phyloP scores from a whole-genome alignment of 1,140 invertebrate genomes.

The Neodiprion pinetum region DNA sequence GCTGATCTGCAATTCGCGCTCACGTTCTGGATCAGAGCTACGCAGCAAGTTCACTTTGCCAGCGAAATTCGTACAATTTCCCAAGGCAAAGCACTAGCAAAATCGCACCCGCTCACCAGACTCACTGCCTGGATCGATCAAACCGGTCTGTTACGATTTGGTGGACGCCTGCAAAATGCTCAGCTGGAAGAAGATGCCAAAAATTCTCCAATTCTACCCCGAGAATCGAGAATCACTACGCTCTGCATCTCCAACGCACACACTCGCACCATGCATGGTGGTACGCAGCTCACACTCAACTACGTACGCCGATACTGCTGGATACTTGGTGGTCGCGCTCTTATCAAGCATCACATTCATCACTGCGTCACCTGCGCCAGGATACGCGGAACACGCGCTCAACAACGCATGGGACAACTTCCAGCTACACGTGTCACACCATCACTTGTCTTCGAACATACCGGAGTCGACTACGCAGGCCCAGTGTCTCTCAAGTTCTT shows the following conservation, averaged over 20 bases:
- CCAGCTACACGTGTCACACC: constrained; percentile 36
- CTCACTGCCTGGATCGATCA: constrained; percentile 29
- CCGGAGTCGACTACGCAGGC: constrained; percentile 43
- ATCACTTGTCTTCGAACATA: neutral
- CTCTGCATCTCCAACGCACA: constrained; percentile 34
- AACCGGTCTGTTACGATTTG: constrained; percentile 36
- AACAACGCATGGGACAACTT: constrained; percentile 41
- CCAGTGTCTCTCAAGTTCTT: constrained; percentile 32
- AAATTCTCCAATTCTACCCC: constrained; percentile 36
- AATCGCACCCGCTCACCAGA: neutral
- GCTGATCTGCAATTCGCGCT: neutral
- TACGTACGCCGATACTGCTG: constrained; percentile 35
- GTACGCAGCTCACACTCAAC: constrained; percentile 32
- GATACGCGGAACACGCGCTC: constrained; percentile 17
- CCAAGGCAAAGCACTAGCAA: neutral
- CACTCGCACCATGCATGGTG: constrained; percentile 37
- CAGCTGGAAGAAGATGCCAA: constrained; percentile 28
- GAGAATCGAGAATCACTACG: constrained; percentile 26
- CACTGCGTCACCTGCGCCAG: constrained; percentile 18
- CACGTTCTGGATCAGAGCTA: neutral
- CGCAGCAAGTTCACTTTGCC: neutral
- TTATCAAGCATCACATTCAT: constrained; percentile 19
- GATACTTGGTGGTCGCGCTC: constrained; percentile 27
- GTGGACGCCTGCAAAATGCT: constrained; percentile 37
- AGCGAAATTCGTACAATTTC: neutral